A percentile compares a stretch with the other conserved stretches of the same genome.
Conservation (phyloP, 2,113 vertebrate species). For the Paralichthys olivaceus region DNA sequence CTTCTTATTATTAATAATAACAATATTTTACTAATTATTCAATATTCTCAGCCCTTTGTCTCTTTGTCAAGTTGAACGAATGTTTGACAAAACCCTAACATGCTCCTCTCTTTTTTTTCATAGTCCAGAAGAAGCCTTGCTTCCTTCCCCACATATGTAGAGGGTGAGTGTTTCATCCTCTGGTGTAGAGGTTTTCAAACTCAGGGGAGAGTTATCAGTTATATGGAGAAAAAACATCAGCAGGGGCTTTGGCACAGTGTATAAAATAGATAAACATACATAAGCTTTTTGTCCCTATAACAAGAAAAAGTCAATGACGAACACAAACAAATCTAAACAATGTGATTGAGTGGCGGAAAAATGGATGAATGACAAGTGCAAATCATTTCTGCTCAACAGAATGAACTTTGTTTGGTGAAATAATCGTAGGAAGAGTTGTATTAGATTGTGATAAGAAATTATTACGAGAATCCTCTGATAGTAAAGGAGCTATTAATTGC, state of each 20-base stretch:
- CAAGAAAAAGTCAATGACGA: neutral
- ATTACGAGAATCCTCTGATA: too few species aligned
- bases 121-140: slow-evolving; percentile 95
- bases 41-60: neutral
- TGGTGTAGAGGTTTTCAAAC: neutral
- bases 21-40: too few species aligned
- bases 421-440: too few species aligned
- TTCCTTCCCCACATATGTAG: slow-evolving; percentile 96
- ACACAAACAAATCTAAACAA: too few species aligned
- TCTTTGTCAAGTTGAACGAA: neutral
- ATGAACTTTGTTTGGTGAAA: too few species aligned
- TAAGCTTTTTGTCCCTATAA: neutral
- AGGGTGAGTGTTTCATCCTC: slow-evolving; percentile 86
- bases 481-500: too few species aligned
- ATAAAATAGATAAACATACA: neutral
- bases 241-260: too few species aligned
- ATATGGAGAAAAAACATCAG: neutral
- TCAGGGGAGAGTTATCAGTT: neutral
- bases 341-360: too few species aligned
- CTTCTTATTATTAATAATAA: too few species aligned
- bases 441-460: too few species aligned
- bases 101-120: slow-evolving; percentile 77
- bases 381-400: too few species aligned
- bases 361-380: too few species aligned
- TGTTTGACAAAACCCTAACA: slow-evolving; percentile 8